These are phyloP conservation scores for Pseudorectes ferrugineus DNA, from an alignment of 2,113 vertebrate genomes.

Conservation along the genomic window DNA sequence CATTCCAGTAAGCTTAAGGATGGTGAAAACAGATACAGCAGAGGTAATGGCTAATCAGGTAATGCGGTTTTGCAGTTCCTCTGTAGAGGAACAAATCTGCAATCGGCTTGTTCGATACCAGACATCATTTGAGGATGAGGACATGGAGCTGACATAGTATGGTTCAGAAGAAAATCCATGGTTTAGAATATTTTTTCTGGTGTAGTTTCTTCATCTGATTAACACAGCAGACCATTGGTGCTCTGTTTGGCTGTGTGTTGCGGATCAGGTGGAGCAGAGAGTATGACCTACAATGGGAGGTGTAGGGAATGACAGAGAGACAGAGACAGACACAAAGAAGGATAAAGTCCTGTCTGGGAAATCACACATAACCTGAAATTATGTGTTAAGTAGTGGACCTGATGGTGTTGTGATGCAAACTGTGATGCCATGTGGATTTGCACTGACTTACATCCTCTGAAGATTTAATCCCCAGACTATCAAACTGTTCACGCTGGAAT, in stretches of 20 bases:
- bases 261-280: not conserved
- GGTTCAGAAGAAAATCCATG: not conserved
- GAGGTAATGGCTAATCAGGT: not conserved
- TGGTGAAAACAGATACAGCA: not conserved
- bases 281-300: not conserved
- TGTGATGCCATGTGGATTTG: not conserved
- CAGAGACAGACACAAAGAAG: not conserved
- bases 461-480: conserved; percentile 25
- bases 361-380: conserved; percentile 45
- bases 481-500: not conserved
- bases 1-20: not conserved
- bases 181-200: not conserved
- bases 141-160: not conserved
- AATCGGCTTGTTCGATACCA: accelerated
- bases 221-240: not conserved
- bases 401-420: not conserved
- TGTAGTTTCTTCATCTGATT: not conserved
- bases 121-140: not conserved
- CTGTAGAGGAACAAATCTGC: not conserved
- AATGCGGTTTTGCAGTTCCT: not conserved
- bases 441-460: not conserved
- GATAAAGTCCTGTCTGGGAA: conserved; percentile 18
- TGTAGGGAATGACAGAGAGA: not conserved
- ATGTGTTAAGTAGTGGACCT: conserved; percentile 52
- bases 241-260: not conserved